Evolutionary conservation across 2,113 vertebrate genomes (phyloP).

Genomic region (Ictalurus punctatus): DNA sequence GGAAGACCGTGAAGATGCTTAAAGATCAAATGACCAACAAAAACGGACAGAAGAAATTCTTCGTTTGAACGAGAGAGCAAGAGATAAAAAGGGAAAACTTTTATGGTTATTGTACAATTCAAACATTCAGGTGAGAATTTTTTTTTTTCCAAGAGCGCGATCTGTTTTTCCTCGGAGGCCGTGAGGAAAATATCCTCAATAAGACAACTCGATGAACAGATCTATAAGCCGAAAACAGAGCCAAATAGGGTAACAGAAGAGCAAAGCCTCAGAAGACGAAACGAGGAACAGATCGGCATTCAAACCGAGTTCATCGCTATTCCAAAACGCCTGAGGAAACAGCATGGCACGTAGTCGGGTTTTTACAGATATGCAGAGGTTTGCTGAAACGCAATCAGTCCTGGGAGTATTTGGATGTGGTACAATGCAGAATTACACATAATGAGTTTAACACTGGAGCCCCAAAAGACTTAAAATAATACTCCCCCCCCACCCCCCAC

Average conservation of each 20-base stretch:
- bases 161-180: background rate
- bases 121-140: background rate
- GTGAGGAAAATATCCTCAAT: constrained; percentile 26
- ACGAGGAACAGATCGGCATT: constrained; percentile 7
- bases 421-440: background rate
- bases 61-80: background rate
- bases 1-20: background rate
- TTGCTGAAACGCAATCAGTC: background rate
- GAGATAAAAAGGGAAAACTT: background rate
- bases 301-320: background rate
- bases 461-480: background rate
- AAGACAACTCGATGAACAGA: constrained; percentile 33
- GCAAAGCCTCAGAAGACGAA: background rate
- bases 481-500: no score
- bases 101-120: background rate
- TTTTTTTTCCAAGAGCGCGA: constrained; percentile 22
- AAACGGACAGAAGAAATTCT: background rate
- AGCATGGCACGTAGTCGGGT: background rate
- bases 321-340: constrained; percentile 24
- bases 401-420: background rate
- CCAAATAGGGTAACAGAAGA: constrained; percentile 16
- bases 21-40: background rate
- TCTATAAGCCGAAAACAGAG: constrained; percentile 26
- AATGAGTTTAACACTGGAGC: background rate
- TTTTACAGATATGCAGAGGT: background rate